Percentiles rank a stretch among this genome's conserved stretches.
These are phyloP conservation scores for human DNA, from an alignment of 2,113 vertebrate genomes.

Conservation along the genomic window GRCh38 chr5:9203001-9203500, in stretches of 20 bases:
- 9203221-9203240: not conserved
- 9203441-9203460: not conserved
- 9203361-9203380: not conserved
- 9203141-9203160: not conserved
- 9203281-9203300: conserved; percentile 25
- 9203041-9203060: not conserved
- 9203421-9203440: not conserved
- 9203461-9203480: not conserved
- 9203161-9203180: not conserved
- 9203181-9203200: not conserved
- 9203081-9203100: not conserved
- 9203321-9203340: not conserved
- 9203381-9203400: not conserved
- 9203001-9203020: not conserved
- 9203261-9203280: not conserved
- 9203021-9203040: not conserved
- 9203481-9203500: not conserved
- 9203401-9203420: not conserved
- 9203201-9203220: not conserved
- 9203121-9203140: not conserved
- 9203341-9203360: not conserved
- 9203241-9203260: not conserved
- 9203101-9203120: not conserved
- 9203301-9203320: not conserved
- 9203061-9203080: not conserved